A percentile compares a stretch with the other conserved stretches of the same genome.
phyloP scores from a whole-genome alignment of 2,797 vertebrate genomes.

The Ptychobarbus kaznakovi region DNA sequence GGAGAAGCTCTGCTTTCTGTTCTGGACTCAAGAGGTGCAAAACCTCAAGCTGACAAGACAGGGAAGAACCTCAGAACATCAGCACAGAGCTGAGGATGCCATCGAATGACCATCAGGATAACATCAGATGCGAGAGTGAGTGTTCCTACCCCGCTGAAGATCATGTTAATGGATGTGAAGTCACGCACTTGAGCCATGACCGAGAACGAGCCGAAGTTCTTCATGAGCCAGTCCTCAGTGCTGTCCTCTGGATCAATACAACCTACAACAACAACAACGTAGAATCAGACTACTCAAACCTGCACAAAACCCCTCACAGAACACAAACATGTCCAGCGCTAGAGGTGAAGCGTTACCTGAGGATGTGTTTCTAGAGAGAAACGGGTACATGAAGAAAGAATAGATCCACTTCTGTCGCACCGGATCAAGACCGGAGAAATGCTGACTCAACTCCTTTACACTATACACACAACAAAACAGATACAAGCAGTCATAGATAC shows the following conservation, averaged over 20 bases:
- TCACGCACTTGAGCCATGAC: constrained; percentile 73
- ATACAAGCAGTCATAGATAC: neutral
- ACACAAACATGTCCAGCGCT: neutral
- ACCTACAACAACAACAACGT: constrained; percentile 63
- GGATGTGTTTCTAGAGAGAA: constrained; percentile 73
- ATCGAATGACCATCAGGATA: neutral
- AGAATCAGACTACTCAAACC: neutral
- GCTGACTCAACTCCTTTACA: constrained; percentile 73
- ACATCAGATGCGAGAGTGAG: neutral
- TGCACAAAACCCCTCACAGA: neutral
- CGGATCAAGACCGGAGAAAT: constrained; percentile 74
- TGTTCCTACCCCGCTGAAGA: constrained; percentile 75
- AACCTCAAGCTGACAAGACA: constrained; percentile 73
- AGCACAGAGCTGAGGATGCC: neutral
- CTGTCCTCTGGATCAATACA: constrained; percentile 67
- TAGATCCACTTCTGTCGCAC: constrained; percentile 79
- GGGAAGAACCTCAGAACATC: neutral
- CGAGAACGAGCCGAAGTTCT: constrained; percentile 80
- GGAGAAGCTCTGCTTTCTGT: constrained; percentile 78
- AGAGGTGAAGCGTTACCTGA: constrained; percentile 64
- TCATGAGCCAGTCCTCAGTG: constrained; percentile 77
- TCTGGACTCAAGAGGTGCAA: constrained; percentile 75
- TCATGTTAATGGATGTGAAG: constrained; percentile 73
- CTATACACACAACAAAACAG: constrained; percentile 60
- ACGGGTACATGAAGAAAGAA: constrained; percentile 80